phyloP scores from a whole-genome alignment of 2,113 vertebrate species.

The Menidia beryllina region DNA sequence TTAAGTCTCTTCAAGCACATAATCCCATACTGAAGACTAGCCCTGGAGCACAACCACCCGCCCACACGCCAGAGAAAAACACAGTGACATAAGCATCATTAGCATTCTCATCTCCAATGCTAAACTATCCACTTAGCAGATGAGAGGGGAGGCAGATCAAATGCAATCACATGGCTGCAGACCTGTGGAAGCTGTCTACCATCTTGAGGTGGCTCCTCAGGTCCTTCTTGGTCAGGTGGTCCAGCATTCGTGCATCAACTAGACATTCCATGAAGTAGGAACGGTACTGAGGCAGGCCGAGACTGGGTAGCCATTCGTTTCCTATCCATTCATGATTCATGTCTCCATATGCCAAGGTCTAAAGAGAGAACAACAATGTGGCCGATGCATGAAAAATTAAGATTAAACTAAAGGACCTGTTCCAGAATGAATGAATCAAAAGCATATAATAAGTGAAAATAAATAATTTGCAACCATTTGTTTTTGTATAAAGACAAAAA shows the following conservation, averaged over 20 bases:
- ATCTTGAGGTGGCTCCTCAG: constrained; percentile 96
- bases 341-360: constrained; percentile 97
- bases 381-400: background rate
- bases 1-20: constrained; percentile 98
- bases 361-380: constrained; percentile 18
- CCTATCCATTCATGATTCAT: constrained; percentile 99
- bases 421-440: background rate
- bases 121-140: constrained; percentile 30
- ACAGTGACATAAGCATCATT: constrained; percentile 35
- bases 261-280: constrained; percentile 99
- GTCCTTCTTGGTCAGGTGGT: constrained; percentile 98
- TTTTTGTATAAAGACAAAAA: background rate
- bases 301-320: constrained; percentile 96
- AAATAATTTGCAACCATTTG: no score
- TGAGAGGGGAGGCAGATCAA: constrained; percentile 20
- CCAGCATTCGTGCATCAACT: constrained; percentile 96
- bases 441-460: no score
- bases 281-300: constrained; percentile 95
- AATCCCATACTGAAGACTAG: constrained; percentile 96
- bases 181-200: constrained; percentile 99
- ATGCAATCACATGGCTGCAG: constrained; percentile 44
- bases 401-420: background rate
- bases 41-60: constrained; percentile 78
- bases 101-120: constrained; percentile 38
- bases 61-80: constrained; percentile 18